Evolutionary conservation across 2,797 vertebrate genomes (phyloP), one percentile per base, ranked within the genome.

Genomic region (Mormyrops boulengeri): DNA sequence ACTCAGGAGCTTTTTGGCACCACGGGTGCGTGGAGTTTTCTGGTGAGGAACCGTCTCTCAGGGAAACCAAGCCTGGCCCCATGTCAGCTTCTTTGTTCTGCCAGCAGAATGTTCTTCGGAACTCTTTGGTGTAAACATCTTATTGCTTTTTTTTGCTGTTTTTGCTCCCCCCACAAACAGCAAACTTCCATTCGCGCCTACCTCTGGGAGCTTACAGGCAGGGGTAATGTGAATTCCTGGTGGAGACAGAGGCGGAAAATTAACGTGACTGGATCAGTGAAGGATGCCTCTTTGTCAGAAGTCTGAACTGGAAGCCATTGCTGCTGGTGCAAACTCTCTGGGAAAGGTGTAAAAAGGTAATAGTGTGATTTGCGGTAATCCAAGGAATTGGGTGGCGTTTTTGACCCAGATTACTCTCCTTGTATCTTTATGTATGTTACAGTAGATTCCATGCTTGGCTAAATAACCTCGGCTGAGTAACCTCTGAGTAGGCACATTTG

Each of bases 191-290:
- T 34, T 69, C 14, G 26, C 4, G 9, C 11, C 66, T 5, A 17
- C 66, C 66, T 30, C 66, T 5, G 66, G 66, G 66, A 69, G 11
- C 66, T 69, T 69, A 12, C 66, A 69, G 89, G 26, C 89, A 49
- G 87, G 89, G 90, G 92, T 93, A 92, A 94, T 94, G 93, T 93
- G 91, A 94, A 92, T 92, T 60, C 89, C 73, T 90, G 17, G 92
- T 8, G 87, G 91, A 91, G 92, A 93, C 82, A 89, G 47, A 7
- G 90, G 85, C 4, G 90, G 92, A 91, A 94, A 93, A 94, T 94
- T 93, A 93, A 92, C 90, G 91, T 57, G 88, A 90, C 91, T 69
- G 92, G 91, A 90, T 90, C 87, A 26, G 89, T 90, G 92, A 91
- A 90, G 90, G 91, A 57, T 77, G 55, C 91, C 92, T 87, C 89